phyloP scores from a whole-genome alignment of 1,140 invertebrate species.

The Drosophila ohnishii region DNA sequence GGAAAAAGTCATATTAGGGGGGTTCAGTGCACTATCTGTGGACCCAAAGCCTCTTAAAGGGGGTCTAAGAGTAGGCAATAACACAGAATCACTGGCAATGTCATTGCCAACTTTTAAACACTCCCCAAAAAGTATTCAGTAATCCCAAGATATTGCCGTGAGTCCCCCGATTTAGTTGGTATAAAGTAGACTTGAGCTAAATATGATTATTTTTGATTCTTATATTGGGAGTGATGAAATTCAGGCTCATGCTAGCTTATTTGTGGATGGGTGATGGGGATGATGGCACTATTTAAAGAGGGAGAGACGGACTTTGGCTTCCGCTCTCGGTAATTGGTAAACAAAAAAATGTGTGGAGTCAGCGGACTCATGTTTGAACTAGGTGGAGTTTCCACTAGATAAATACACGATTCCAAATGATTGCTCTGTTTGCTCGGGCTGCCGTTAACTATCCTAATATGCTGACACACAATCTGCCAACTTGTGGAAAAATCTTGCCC shows the following conservation, averaged over 20 bases:
- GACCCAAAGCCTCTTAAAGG: neutral
- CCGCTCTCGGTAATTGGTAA: conserved; percentile 24
- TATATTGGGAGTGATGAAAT: conserved; percentile 29
- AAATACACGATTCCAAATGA: conserved; percentile 37
- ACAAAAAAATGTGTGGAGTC: conserved; percentile 30
- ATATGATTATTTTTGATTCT: conserved; percentile 13
- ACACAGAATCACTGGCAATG: neutral
- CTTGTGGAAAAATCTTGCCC: conserved; percentile 57
- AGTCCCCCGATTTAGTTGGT: conserved; percentile 6
- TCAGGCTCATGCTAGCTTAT: conserved; percentile 61
- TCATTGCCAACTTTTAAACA: neutral
- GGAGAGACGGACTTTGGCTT: neutral
- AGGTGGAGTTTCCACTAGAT: conserved; percentile 16
- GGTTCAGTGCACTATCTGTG: neutral
- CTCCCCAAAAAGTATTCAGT: neutral
- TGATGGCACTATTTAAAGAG: conserved; percentile 11
- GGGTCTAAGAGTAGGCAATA: neutral
- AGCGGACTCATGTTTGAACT: conserved; percentile 22
- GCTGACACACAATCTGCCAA: conserved; percentile 72
- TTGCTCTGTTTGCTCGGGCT: conserved; percentile 34
- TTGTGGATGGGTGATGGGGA: conserved; percentile 50
- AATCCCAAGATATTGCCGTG: neutral
- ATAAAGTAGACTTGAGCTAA: conserved; percentile 31
- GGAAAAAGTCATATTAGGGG: conserved; percentile 25
- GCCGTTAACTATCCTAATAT: conserved; percentile 63